phyloP scores from a whole-genome alignment of 2,888 invertebrate species.

The Seira sanloemensis region DNA sequence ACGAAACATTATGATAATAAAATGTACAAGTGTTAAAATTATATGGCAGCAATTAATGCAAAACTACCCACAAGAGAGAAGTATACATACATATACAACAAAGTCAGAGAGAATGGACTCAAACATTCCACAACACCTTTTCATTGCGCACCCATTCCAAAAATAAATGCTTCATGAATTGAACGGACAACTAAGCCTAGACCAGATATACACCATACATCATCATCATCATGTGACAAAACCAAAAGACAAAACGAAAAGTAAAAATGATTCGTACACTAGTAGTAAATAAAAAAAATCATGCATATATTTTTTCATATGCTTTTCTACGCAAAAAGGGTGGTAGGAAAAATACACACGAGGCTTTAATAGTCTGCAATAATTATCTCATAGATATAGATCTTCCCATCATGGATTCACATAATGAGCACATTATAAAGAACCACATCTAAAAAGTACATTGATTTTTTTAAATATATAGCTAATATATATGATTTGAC shows the following conservation, averaged over 20 bases:
- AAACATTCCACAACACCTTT: background rate
- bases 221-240: slow-evolving; percentile 45
- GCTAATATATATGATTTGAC: slow-evolving; percentile 57
- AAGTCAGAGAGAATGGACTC: background rate
- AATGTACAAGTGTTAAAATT: slow-evolving; percentile 36
- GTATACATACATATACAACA: background rate
- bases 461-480: slow-evolving; percentile 55
- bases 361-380: slow-evolving; percentile 68
- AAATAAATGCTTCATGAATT: slow-evolving; percentile 21
- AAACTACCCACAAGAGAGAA: slow-evolving; percentile 31
- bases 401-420: slow-evolving; percentile 66
- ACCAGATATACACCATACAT: background rate
- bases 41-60: slow-evolving; percentile 34
- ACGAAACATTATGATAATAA: slow-evolving; percentile 14
- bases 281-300: slow-evolving; percentile 48
- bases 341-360: slow-evolving; percentile 68
- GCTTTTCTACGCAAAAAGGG: slow-evolving; percentile 64
- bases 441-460: slow-evolving; percentile 64
- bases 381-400: slow-evolving; percentile 65
- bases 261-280: slow-evolving; percentile 26
- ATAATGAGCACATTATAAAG: slow-evolving; percentile 67
- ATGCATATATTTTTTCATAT: slow-evolving; percentile 50
- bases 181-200: slow-evolving; percentile 6
- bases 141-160: background rate
- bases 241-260: slow-evolving; percentile 39